Evolutionary conservation across 2,113 vertebrate species (phyloP), one percentile per base, ranked within the genome.

Genomic region (Sceloporus tristichus): DNA sequence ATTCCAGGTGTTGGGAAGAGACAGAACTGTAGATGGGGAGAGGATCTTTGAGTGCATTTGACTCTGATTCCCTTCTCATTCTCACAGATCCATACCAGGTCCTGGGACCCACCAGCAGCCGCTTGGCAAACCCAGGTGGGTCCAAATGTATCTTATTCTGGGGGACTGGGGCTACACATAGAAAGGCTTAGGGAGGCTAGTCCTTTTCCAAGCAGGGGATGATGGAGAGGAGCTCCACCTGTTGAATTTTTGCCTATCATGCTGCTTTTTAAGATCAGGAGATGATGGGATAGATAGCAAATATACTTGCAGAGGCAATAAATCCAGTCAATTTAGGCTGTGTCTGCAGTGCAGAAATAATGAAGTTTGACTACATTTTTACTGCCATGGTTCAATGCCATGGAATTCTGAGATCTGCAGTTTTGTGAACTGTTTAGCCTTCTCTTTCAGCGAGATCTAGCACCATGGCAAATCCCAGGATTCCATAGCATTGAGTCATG

Each of bases 31-130:
- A 27, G 18, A 70, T 77, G 79, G 92, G 90, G 92, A 92, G 59
- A 7, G 59, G 59, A 11, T n/a, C 40, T 70, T 23, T 38, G 18
- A 21, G 59, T 2, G 27, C 42, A 2, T 27, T 78, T 48, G 48
- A 68, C 13, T 73, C 85, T 79, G 8, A 87, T 86, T 81, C 82
- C 53, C 76, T 82, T 86, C 65, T 89, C 48, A 5, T 78, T 74
- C 82, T 34, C 6, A 66, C 91, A 93, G 92, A 93, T 89, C 92
- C 88, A 70, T 86, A 92, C 73, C 90, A 93, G 83, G 92, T 93
- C 77, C 78, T 93, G 68, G 92, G 92, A 29, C 92, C 92, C 54
- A 93, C 92, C 29, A 91, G 92, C 89, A 93, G 92, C 70, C 92
- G 92, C 29, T 91, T 90, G 79, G 88, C 88, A 56, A 90, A 90